These are phyloP conservation scores for Rhabdornis inornatus DNA, from an alignment of 2,113 vertebrate species.

Conservation along the genomic window DNA sequence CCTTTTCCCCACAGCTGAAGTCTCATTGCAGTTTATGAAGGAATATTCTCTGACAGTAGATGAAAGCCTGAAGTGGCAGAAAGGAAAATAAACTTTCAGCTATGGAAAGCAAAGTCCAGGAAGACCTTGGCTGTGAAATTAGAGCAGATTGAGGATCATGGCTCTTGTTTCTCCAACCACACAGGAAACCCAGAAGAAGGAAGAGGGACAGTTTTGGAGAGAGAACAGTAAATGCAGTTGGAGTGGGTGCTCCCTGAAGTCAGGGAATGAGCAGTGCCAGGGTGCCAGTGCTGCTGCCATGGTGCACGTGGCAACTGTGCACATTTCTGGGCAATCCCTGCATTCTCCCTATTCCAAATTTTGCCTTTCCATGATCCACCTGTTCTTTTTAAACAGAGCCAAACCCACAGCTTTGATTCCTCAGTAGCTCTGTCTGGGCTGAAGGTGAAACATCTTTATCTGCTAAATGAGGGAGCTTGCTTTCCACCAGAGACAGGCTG, in stretches of 20 bases:
- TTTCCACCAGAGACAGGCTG: neutral
- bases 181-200: neutral
- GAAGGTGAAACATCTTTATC: slow-evolving; percentile 47
- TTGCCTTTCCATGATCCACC: neutral
- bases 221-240: neutral
- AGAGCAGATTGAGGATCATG: neutral
- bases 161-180: neutral
- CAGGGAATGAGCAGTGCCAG: accelerated
- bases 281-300: neutral
- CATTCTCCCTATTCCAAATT: accelerated
- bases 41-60: neutral
- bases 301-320: accelerated
- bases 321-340: neutral
- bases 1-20: neutral
- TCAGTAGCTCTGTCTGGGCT: neutral
- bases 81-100: neutral
- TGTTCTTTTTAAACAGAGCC: neutral
- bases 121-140: neutral
- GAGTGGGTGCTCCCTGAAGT: neutral
- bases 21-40: neutral
- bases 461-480: slow-evolving; percentile 2
- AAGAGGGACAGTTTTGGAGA: neutral
- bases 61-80: neutral
- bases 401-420: neutral
- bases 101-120: neutral